These are phyloP conservation scores for Tauraco hartlaubi DNA, from an alignment of 2,797 vertebrate species.

Conservation along the genomic window DNA sequence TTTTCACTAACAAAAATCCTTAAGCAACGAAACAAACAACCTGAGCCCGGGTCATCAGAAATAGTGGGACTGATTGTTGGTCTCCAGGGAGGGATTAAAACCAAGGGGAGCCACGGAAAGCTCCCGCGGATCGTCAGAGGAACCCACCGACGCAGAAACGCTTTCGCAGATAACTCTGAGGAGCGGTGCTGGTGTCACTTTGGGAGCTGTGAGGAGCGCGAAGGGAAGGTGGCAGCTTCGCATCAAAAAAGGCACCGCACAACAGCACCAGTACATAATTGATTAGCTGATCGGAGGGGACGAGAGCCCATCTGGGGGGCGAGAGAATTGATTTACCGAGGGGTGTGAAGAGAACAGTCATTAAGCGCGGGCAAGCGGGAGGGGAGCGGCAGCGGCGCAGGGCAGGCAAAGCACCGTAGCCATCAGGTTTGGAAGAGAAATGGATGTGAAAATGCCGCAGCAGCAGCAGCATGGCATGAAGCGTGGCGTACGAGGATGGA, in stretches of 20 bases:
- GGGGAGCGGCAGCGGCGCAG: rapidly evolving
- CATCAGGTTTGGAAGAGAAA: not conserved
- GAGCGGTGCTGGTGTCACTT: rapidly evolving
- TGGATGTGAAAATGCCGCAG: not conserved
- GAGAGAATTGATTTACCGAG: not conserved
- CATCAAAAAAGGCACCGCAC: not conserved
- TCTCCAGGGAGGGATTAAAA: constrained; percentile 1
- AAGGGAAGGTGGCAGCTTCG: not conserved
- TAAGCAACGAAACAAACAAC: not conserved
- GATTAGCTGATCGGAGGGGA: constrained; percentile 25
- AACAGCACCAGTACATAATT: not conserved
- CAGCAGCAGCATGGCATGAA: not conserved
- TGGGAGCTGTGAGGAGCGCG: rapidly evolving
- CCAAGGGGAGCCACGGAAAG: not conserved
- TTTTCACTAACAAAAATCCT: not conserved
- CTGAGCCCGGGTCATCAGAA: not conserved
- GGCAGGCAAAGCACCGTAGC: not conserved
- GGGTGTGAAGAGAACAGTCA: not conserved
- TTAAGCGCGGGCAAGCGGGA: not conserved
- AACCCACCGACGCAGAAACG: not conserved
- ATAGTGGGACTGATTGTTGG: not conserved
- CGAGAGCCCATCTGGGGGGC: not conserved
- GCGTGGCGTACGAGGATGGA: rapidly evolving
- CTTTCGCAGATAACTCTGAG: not conserved
- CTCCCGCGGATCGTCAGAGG: rapidly evolving